Conservation (phyloP, 2,113 vertebrate species). For the Aspiorhynchus laticeps region DNA sequence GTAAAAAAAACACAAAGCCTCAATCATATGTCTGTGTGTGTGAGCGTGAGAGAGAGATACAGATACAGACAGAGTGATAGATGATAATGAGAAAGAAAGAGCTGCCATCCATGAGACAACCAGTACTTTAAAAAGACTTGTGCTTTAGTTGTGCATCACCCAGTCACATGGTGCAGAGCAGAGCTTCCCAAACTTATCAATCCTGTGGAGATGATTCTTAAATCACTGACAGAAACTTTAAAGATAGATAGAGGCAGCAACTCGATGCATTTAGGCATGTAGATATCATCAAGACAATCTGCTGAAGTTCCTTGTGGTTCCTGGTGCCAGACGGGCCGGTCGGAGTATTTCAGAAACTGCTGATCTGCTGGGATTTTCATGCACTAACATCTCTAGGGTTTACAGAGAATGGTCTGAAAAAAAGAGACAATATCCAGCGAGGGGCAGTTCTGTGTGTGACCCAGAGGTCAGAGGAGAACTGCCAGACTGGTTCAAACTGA, state of each 20-base stretch:
- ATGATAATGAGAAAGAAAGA: conserved; percentile 23
- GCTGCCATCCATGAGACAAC: background rate
- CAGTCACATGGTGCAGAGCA: background rate
- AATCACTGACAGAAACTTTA: conserved; percentile 9
- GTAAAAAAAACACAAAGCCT: conserved; percentile 12
- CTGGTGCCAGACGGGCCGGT: too few species aligned
- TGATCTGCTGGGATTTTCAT: too few species aligned
- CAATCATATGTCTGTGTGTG: conserved; percentile 35
- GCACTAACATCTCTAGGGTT: too few species aligned
- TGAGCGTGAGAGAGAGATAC: conserved; percentile 16
- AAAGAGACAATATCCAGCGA: too few species aligned
- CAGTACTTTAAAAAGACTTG: background rate
- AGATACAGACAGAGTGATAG: conserved; percentile 20
- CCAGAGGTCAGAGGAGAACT: too few species aligned
- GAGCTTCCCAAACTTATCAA: background rate
- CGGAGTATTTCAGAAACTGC: too few species aligned
- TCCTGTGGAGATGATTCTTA: background rate
- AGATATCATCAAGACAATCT: background rate
- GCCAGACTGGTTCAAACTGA: too few species aligned
- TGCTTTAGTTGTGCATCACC: background rate
- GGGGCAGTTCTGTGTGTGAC: too few species aligned
- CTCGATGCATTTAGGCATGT: background rate
- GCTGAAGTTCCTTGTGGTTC: background rate
- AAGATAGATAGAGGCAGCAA: background rate
- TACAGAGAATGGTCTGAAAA: too few species aligned